Evolutionary conservation across 2,888 invertebrate genomes (phyloP), one percentile per base, ranked within the genome.

Genomic region (Lumbricus terrestris): DNA sequence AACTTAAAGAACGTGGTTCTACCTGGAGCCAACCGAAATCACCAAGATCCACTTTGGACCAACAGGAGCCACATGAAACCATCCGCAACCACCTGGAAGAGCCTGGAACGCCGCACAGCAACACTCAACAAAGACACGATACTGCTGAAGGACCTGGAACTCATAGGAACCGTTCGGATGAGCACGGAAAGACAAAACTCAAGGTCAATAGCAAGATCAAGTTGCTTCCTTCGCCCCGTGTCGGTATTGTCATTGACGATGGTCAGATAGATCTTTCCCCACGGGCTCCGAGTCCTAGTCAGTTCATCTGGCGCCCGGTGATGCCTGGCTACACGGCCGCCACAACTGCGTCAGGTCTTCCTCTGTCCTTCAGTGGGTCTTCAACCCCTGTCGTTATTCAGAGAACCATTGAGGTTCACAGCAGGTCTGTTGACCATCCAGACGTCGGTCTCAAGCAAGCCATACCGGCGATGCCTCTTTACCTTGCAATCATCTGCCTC

Each of bases 381-480:
- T 2, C 33, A 1, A 5, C 15, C 34, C 83, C 34, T 29, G 38
- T 33, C 90, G 34, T 47, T 29, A 42, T 38, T 82, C 34, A 33
- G 42, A 47, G 37, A n/a, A 37, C 82, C 6, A 35, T n/a, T 23
- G 35, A 37, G 69, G 54, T 37, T n/a, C 33, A 35, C 34, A 29
- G 89, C n/a, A 29, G 89, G 29, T n/a, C 42, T 18, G 47, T 35
- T 23, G 89, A 89, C 2, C 37, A 33, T 34, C 37, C 83, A 3
- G 89, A 89, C 33, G 54, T 90, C 20, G 88, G 90, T 69, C 89
- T 90, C 37, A 90, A 89, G 42, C 34, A 40, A 34, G 89, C 90
- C 18, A 94, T 94, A 35, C 94, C 94, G 0, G 94, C 93, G 89
- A 94, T 94, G 94, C 92, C 92, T 35, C 93, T 92, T 88, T 92